Percentiles rank a stretch among this genome's conserved stretches.
Conservation (phyloP, 2,888 invertebrate species). For the Crioceris asparagi region DNA sequence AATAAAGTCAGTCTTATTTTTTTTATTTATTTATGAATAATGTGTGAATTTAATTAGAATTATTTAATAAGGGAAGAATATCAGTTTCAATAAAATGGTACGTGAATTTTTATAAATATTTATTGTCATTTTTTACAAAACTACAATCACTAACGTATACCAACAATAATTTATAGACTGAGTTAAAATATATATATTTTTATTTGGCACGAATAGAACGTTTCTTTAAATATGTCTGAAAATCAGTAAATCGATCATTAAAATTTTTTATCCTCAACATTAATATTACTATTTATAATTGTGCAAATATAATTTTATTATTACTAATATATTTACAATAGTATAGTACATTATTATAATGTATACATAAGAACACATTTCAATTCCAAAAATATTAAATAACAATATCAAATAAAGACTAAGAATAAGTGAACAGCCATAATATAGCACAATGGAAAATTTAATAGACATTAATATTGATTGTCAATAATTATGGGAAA, state of each 20-base stretch:
- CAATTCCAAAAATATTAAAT: conserved; percentile 2
- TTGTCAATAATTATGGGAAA: conserved; percentile 4
- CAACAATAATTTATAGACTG: conserved; percentile 27
- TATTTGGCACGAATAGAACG: conserved; percentile 16
- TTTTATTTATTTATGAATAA: too few relatives aligned
- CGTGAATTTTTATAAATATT: background rate
- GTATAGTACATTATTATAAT: conserved; percentile 15
- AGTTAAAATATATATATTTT: conserved; percentile 17
- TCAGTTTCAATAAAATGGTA: too few relatives aligned
- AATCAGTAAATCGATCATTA: too few relatives aligned
- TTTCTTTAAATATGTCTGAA: conserved; percentile 10
- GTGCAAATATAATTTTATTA: too few relatives aligned
- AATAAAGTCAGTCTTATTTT: too few relatives aligned
- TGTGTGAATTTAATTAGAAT: too few relatives aligned
- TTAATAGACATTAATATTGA: background rate
- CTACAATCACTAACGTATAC: conserved; percentile 21
- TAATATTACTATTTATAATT: too few relatives aligned
- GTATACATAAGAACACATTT: conserved; percentile 2
- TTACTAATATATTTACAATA: too few relatives aligned
- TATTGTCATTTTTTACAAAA: conserved; percentile 19
- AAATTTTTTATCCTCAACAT: too few relatives aligned
- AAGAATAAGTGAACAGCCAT: conserved; percentile 26
- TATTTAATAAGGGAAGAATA: too few relatives aligned
- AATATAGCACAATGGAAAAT: conserved; percentile 23
- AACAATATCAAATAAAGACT: conserved; percentile 12